These are phyloP conservation scores for Zoanthus sociatus DNA, from an alignment of 92 coral and sea anemone genomes.

Conservation along the genomic window DNA sequence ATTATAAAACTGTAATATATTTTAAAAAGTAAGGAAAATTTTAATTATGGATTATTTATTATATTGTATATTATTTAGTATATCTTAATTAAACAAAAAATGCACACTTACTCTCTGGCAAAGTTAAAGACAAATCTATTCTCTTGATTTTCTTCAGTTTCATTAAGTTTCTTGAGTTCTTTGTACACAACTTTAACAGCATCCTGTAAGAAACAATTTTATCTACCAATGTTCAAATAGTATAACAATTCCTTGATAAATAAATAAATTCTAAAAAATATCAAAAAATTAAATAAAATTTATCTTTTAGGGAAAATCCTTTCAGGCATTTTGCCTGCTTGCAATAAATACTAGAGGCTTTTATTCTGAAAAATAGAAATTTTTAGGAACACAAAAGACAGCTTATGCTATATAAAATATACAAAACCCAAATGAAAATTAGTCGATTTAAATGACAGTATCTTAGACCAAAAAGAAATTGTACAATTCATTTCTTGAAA, in stretches of 20 bases:
- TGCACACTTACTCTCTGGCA: background rate
- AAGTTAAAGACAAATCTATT: background rate
- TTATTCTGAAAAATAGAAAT: background rate
- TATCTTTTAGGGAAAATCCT: background rate
- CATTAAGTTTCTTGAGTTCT: conserved; percentile 21
- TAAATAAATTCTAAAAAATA: background rate
- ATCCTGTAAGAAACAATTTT: conserved; percentile 2
- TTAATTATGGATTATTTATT: background rate
- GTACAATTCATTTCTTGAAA: background rate
- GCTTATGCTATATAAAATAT: background rate
- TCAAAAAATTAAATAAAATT: too few relatives aligned
- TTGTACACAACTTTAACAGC: conserved; percentile 20
- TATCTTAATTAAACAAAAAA: background rate
- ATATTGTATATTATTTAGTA: background rate
- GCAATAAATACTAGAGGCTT: background rate
- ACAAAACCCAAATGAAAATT: background rate
- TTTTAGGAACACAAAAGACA: background rate
- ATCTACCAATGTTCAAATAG: conserved; percentile 2
- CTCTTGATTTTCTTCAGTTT: conserved; percentile 32
- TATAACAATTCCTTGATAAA: background rate
- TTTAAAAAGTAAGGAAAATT: background rate
- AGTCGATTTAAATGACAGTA: background rate
- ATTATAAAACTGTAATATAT: background rate
- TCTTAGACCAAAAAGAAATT: background rate
- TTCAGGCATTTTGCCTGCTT: background rate